These are phyloP conservation scores for Nylanderia fulva DNA, from an alignment of 1,140 invertebrate genomes.

Conservation along the genomic window DNA sequence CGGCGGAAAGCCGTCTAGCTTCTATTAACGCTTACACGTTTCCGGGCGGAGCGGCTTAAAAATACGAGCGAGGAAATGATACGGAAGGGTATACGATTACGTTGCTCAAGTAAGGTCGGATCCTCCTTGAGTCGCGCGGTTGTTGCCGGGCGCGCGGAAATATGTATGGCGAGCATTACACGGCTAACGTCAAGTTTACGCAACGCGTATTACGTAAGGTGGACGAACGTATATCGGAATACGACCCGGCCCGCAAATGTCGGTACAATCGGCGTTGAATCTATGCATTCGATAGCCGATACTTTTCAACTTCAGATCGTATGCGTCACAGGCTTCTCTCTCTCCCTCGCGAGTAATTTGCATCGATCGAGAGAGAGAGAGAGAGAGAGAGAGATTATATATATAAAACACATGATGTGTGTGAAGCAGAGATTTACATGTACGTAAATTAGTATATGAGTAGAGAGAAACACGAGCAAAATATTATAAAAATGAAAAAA, in stretches of 20 bases:
- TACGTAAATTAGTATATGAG: not conserved
- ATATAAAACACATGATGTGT: not conserved
- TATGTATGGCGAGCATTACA: slow-evolving; percentile 64
- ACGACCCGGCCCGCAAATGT: slow-evolving; percentile 52
- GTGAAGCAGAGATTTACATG: not conserved
- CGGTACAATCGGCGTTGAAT: slow-evolving; percentile 46
- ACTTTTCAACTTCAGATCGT: slow-evolving; percentile 3
- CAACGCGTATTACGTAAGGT: slow-evolving; percentile 74
- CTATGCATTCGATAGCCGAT: slow-evolving; percentile 48
- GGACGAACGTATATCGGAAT: slow-evolving; percentile 66
- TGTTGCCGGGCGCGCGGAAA: slow-evolving; percentile 75
- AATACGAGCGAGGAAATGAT: slow-evolving; percentile 7
- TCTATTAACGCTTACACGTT: not conserved
- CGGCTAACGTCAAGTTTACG: slow-evolving; percentile 73
- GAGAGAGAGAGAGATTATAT: slow-evolving; percentile 1
- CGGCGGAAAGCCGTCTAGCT: not conserved
- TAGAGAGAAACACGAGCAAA: not conserved
- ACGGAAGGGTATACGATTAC: slow-evolving; percentile 43
- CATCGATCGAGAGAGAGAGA: not conserved
- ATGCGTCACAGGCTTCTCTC: not conserved
- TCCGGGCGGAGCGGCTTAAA: not conserved
- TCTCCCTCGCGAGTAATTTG: slow-evolving; percentile 5
- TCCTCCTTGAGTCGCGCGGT: slow-evolving; percentile 7
- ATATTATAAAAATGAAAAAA: not conserved
- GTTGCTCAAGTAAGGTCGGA: not conserved